These are phyloP conservation scores for Pocillopora damicornis DNA, from an alignment of 64 coral and sea anemone genomes.

Conservation along the genomic window DNA sequence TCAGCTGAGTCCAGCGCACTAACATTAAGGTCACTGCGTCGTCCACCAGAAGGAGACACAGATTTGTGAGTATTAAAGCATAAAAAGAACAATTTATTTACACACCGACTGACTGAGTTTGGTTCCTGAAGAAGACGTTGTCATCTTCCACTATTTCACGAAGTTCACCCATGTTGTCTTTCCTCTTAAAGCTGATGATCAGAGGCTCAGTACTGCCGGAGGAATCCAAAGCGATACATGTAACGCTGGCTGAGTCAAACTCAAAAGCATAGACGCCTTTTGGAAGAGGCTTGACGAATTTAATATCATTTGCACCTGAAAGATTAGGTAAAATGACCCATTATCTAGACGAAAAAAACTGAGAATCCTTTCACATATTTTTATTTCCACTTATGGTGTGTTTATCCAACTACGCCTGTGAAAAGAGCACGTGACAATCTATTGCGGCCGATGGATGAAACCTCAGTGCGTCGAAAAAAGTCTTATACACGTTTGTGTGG, in stretches of 20 bases:
- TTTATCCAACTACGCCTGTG: no score
- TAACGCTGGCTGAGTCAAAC: not conserved
- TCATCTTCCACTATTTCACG: not conserved
- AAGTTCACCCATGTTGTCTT: not conserved
- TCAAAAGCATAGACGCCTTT: constrained; percentile 13
- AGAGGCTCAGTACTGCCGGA: not conserved
- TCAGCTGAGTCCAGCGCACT: no score
- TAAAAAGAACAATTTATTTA: not conserved
- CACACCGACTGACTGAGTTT: not conserved
- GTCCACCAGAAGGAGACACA: no score
- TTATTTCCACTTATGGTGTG: no score
- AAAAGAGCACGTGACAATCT: no score
- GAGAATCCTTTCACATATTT: no score
- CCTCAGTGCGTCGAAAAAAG: no score
- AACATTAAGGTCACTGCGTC: no score
- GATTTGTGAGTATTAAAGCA: no score
- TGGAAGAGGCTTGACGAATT: constrained; percentile 2
- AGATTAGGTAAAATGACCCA: not conserved
- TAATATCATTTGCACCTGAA: not conserved
- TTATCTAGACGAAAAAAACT: no score
- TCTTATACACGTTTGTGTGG: no score
- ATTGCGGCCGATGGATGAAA: no score
- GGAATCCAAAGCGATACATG: constrained; percentile 15
- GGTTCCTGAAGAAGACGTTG: not conserved
- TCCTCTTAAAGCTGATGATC: constrained; percentile 9